These are phyloP conservation scores for Laterallus jamaicensis DNA, from an alignment of 2,113 vertebrate species.

Conservation along the genomic window DNA sequence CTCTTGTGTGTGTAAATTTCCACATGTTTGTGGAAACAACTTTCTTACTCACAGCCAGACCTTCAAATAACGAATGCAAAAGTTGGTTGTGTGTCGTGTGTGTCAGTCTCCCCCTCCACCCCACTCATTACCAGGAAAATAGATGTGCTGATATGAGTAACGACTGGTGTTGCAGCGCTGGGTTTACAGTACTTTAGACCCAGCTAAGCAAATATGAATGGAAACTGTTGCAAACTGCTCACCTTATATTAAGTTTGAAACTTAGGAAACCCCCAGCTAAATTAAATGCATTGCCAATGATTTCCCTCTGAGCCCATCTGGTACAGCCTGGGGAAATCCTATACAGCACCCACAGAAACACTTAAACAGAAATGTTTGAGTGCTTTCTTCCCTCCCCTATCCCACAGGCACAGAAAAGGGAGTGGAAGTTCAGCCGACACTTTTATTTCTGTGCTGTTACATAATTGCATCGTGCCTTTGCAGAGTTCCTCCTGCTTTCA, in stretches of 20 bases:
- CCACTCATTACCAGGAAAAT: neutral
- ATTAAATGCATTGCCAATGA: neutral
- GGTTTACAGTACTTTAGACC: neutral
- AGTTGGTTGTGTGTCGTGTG: neutral
- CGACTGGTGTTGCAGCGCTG: neutral
- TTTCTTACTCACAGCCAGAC: neutral
- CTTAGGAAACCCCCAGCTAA: neutral
- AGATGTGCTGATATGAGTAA: neutral
- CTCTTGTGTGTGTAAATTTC: neutral
- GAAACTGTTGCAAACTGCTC: neutral
- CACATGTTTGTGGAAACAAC: neutral
- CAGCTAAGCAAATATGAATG: neutral
- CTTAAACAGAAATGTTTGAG: neutral
- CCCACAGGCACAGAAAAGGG: neutral
- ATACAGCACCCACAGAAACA: neutral
- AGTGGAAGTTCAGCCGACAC: neutral
- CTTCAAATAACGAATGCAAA: neutral
- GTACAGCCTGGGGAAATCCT: slow-evolving; percentile 6
- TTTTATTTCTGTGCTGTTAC: neutral
- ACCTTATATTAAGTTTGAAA: neutral
- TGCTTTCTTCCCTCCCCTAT: neutral
- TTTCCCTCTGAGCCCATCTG: neutral
- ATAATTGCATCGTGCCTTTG: neutral
- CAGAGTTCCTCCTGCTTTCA: neutral
- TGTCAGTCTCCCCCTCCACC: too few species aligned